These are phyloP conservation scores for Anneissia japonica DNA, from an alignment of 35 echinoderm and acorn worm genomes.

Conservation along the genomic window DNA sequence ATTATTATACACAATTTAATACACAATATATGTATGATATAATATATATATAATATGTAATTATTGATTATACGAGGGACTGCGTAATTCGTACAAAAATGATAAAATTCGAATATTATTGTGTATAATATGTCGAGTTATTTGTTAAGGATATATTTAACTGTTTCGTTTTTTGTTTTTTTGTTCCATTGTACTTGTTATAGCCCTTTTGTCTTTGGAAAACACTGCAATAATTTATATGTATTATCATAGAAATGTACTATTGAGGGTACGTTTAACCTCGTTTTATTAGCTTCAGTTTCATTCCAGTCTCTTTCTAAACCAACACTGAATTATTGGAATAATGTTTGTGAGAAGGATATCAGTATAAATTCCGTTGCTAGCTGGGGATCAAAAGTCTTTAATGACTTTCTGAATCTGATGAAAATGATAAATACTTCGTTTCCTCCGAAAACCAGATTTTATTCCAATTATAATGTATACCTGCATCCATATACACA, in stretches of 20 bases:
- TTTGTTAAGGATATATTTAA: neutral
- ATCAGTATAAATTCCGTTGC: too few relatives aligned
- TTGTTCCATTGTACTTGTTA: neutral
- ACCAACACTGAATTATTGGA: neutral
- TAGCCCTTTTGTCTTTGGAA: neutral
- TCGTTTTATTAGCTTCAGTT: neutral
- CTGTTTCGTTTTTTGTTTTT: neutral
- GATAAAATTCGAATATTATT: neutral
- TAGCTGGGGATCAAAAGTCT: too few relatives aligned
- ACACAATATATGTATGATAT: neutral
- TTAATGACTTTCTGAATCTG: too few relatives aligned
- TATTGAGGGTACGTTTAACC: neutral
- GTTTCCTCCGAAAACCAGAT: too few relatives aligned
- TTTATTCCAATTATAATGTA: too few relatives aligned
- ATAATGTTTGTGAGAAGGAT: too few relatives aligned
- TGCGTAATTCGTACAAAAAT: neutral
- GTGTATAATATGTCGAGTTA: neutral
- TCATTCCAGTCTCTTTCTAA: neutral
- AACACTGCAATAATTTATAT: neutral
- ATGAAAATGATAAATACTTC: too few relatives aligned
- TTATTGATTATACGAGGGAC: neutral
- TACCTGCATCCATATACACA: too few relatives aligned
- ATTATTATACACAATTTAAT: constrained; percentile 1
- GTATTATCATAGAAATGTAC: neutral
- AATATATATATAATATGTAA: neutral